Conservation (phyloP, 1,140 invertebrate genomes). For the Centruroides vittatus region DNA sequence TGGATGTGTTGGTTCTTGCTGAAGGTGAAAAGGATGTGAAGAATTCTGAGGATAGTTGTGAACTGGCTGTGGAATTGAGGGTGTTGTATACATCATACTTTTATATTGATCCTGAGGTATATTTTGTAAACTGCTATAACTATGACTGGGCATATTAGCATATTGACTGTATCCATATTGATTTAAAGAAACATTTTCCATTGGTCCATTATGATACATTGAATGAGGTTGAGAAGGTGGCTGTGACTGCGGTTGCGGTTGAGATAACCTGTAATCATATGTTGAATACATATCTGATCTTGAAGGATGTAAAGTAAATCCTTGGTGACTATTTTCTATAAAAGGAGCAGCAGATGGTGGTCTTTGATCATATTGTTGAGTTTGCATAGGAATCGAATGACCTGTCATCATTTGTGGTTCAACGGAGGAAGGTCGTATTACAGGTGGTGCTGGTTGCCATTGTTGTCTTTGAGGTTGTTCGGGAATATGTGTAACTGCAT, state of each 20-base stretch:
- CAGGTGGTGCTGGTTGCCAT: slow-evolving; percentile 4
- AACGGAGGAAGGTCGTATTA: slow-evolving; percentile 9
- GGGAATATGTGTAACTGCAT: slow-evolving; percentile 12
- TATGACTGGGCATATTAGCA: no score
- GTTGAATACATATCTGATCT: no score
- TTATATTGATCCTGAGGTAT: no score
- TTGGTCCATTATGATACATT: no score
- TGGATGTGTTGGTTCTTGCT: no score
- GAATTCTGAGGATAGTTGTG: no score
- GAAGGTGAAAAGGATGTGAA: no score
- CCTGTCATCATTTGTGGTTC: slow-evolving; percentile 13
- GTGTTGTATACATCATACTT: no score
- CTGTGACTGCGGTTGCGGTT: neutral
- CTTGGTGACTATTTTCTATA: slow-evolving; percentile 1
- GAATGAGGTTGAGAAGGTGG: neutral
- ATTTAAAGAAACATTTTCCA: no score
- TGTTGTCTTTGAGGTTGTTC: slow-evolving; percentile 4
- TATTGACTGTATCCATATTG: no score
- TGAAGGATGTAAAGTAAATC: slow-evolving; percentile 10
- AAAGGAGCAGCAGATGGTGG: slow-evolving; percentile 6
- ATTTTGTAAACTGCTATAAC: no score
- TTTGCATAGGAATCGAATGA: slow-evolving; percentile 3
- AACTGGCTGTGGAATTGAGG: no score
- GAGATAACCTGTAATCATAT: neutral
- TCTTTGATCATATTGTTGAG: slow-evolving; percentile 5